Base-by-base conservation (phyloP, 2,888 invertebrate genomes). In the Philereme vetulata region DNA sequence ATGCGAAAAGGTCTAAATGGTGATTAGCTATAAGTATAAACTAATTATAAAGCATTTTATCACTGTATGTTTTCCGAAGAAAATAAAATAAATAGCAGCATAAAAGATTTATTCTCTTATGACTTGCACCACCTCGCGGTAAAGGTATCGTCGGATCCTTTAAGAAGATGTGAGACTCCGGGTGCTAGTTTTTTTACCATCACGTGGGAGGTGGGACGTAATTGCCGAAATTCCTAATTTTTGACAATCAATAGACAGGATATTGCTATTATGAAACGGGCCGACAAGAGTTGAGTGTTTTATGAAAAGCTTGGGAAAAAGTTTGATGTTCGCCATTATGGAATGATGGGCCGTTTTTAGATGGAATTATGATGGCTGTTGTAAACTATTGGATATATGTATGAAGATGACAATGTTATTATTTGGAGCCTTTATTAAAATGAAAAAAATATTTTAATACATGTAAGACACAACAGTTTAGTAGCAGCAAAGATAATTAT, bases 191-290 rank as follows among this genome's bases (percentile, higher is more conserved):
- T 88, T 90, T 88, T 84, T 68, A 67, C 71, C 73, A 84, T 88
- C 85, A 83, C 90, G 88, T 91, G 91, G 90, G 91, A 90, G 91
- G 91, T 87, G 88, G 81, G 86, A 83, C 81, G 83, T 90, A 90
- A 91, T 91, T 90, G 90, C 85, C 90, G 88, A 90, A 88, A 90
- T 90, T 89, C 90, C 90, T 83, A 88, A 89, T 88, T 91, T 90
- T 91, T 89, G 89, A 90, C 90, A 90, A 90, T 91, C 90, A 88
- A 87, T 88, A 88, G 89, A 84, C 89, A 88, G 90, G 90, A 90
- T 90, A 87, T 91, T 84, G 88, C 88, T 88, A 87, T 90, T 90
- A 90, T 90, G 82, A 85, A 80, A 81, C 84, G 81, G 81, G 76
- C 72, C 47, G 56, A 43, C 54, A 46, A 42, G 42, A 42, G 67